Evolutionary conservation across 2,888 invertebrate species (phyloP).

Genomic region (Drosophila imparisetae): DNA sequence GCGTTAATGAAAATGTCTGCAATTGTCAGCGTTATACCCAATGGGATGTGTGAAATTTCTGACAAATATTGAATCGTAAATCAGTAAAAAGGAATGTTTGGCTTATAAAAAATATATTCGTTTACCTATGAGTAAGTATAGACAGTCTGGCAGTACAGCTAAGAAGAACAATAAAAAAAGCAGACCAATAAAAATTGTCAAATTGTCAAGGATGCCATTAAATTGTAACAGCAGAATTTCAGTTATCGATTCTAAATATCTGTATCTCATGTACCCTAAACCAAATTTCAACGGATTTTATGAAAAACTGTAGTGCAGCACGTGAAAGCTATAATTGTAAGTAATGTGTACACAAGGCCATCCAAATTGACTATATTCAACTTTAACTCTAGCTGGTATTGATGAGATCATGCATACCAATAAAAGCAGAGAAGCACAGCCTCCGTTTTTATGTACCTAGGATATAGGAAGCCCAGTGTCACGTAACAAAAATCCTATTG

Average conservation of each 20-base stretch:
- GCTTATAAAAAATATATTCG: conserved; percentile 2
- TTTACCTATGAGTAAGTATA: not conserved
- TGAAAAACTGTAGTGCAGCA: not conserved
- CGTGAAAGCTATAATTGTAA: not conserved
- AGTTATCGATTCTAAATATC: no score
- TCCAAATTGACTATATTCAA: not conserved
- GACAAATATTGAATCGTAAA: conserved; percentile 66
- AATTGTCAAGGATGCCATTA: not conserved
- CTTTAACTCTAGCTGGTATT: not conserved
- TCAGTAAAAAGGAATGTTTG: conserved; percentile 43
- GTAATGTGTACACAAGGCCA: not conserved
- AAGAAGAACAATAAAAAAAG: not conserved
- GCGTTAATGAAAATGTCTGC: conserved; percentile 53
- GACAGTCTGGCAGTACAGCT: not conserved
- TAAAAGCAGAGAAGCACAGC: not conserved
- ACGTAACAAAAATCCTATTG: conserved; percentile 69
- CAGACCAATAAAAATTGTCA: not conserved
- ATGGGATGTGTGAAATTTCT: conserved; percentile 39
- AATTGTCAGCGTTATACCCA: conserved; percentile 49
- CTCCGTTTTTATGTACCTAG: conserved; percentile 11
- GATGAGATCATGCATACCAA: conserved; percentile 5
- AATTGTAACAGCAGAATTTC: not conserved
- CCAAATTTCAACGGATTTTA: not conserved
- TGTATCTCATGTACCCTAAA: no score
- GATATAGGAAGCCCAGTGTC: conserved; percentile 36